phyloP scores from a whole-genome alignment of 1,140 invertebrate species.

The Leptinotarsa lineolata region DNA sequence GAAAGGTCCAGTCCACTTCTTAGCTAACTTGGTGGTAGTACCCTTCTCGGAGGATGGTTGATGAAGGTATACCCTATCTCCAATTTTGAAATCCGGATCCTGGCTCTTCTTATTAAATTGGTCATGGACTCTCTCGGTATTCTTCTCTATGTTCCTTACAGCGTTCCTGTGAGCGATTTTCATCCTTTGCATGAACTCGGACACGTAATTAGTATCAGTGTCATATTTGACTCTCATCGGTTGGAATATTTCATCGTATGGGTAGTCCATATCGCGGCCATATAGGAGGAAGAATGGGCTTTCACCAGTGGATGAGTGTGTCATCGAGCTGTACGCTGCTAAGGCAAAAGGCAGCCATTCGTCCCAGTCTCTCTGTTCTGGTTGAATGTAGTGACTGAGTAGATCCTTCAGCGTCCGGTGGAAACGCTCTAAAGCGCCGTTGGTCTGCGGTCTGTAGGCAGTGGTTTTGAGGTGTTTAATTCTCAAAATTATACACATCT shows the following conservation, averaged over 20 bases:
- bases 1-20: conserved; percentile 26
- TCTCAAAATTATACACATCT: conserved; percentile 41
- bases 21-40: conserved; percentile 24
- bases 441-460: conserved; percentile 44
- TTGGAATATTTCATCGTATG: conserved; percentile 35
- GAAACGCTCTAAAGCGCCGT: conserved; percentile 38
- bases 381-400: conserved; percentile 34
- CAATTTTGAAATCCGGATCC: conserved; percentile 24
- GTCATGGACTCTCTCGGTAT: conserved; percentile 14
- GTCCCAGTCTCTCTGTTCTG: conserved; percentile 49
- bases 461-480: conserved; percentile 47
- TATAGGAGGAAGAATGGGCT: conserved; percentile 39
- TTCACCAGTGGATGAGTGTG: conserved; percentile 47
- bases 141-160: conserved; percentile 9
- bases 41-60: conserved; percentile 15
- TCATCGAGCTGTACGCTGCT: conserved; percentile 35
- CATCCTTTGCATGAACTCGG: conserved; percentile 28
- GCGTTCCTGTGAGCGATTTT: conserved; percentile 30
- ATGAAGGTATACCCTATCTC: conserved; percentile 31
- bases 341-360: conserved; percentile 41
- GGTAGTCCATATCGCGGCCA: conserved; percentile 33
- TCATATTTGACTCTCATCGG: conserved; percentile 31
- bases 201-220: conserved; percentile 30
- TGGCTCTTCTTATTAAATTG: conserved; percentile 23
- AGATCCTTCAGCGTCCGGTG: conserved; percentile 37